Percentiles rank a stretch among this genome's conserved stretches.
Conservation (phyloP, 1,140 invertebrate species). For the Copidosoma floridanum region DNA sequence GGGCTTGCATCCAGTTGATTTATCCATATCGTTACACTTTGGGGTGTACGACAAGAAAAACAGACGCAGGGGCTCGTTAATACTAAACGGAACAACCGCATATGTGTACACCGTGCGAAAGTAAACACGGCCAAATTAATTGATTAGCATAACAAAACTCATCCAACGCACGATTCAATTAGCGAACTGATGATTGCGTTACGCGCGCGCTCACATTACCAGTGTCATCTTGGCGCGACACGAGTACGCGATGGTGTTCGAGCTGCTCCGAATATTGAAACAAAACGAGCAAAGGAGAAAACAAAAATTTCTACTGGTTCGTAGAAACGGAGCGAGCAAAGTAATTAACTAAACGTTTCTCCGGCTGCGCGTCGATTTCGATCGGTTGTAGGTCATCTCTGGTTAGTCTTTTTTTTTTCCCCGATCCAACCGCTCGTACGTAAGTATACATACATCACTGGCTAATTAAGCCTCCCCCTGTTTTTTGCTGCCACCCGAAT, state of each 20-base stretch:
- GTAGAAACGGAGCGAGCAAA: background rate
- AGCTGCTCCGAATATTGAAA: no score
- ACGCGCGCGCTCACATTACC: background rate
- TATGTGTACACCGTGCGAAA: no score
- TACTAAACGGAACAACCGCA: no score
- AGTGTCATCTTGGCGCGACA: no score
- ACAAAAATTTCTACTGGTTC: background rate
- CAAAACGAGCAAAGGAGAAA: no score
- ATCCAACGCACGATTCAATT: background rate
- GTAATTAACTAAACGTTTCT: background rate
- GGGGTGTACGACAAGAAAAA: no score
- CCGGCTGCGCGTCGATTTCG: background rate
- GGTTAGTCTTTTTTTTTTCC: background rate
- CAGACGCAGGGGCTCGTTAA: no score
- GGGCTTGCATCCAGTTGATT: no score
- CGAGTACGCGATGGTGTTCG: no score
- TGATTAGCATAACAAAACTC: background rate
- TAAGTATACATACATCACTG: no score
- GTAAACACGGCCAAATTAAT: background rate
- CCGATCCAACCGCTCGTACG: no score
- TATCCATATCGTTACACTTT: no score
- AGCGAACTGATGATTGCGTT: background rate
- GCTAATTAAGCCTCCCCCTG: constrained; percentile 11
- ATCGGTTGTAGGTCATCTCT: constrained; percentile 15
- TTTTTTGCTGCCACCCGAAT: background rate